Evolutionary conservation across 1,140 invertebrate genomes (phyloP).

Genomic region (Chironomus tepperi): DNA sequence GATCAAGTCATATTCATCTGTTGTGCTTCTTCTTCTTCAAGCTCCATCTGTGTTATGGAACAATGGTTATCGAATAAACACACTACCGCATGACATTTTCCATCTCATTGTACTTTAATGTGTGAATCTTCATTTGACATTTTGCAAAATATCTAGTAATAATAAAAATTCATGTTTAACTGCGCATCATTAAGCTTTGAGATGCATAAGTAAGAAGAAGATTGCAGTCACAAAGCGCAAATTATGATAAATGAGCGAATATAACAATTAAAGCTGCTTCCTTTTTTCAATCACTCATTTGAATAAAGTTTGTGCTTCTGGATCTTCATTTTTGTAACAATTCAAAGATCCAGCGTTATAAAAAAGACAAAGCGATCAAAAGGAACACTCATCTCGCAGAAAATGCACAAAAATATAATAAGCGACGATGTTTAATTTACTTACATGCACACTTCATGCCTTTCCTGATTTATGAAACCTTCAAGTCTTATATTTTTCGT

Average conservation of each 20-base stretch:
- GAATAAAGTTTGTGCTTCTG: background rate
- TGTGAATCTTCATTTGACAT: constrained; percentile 13
- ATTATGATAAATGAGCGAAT: too few species aligned
- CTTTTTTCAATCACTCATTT: too few species aligned
- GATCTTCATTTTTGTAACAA: background rate
- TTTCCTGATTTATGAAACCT: constrained; percentile 13
- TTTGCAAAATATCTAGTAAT: background rate
- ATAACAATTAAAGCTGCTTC: too few species aligned
- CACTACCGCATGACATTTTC: background rate
- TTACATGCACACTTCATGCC: background rate
- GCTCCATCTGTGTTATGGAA: background rate
- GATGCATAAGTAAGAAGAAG: too few species aligned
- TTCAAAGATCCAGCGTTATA: background rate
- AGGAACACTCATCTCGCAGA: too few species aligned
- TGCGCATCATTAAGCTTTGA: too few species aligned
- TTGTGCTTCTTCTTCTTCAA: too few species aligned
- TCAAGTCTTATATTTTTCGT: background rate
- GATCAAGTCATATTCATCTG: background rate
- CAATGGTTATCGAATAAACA: background rate
- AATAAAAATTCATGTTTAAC: too few species aligned
- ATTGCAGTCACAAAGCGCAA: too few species aligned
- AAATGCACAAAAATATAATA: too few species aligned
- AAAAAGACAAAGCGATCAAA: background rate
- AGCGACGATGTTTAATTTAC: background rate
- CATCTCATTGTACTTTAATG: background rate